Evolutionary conservation across 2,888 invertebrate genomes (phyloP), one percentile per base, ranked within the genome.

Genomic region (Hydrotaea cyrtoneurina): DNA sequence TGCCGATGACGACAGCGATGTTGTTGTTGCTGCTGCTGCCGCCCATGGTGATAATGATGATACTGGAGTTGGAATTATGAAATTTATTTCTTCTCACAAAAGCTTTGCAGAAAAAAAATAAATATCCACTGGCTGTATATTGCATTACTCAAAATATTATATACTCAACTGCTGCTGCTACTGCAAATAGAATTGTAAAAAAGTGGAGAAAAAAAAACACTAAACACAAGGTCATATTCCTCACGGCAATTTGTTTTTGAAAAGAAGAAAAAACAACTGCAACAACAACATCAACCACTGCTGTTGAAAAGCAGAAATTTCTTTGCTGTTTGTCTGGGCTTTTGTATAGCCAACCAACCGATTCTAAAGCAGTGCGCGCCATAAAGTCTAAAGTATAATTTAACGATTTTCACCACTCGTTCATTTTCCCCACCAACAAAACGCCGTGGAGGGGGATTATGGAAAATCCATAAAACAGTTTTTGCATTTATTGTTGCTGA

Each of bases 141-240:
- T 81, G 78, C 78, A 73, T 81, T 81, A 76, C 81, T 31, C 69
- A 69, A 74, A 78, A 74, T 66, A 77, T 69, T 69, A 73, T 53
- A 74, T 17, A 66, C 66, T 66, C 23, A 43, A 23, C 15, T 21
- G 23, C 43, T 15, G 62, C 62, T 62, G 43, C 31, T 23, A 13
- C 46, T 5, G 39, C 71, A 15, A 62, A 69, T 43, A 46, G 76
- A 64, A 66, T 5, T 79, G 36, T 73, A 64, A 43, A 69, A 69
- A 66, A 59, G 66, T 83, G 50, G 57, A 71, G 50, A 15, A 23
- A 23, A 66, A 31, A 26, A 59, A 59, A 23, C n/a, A 78, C 84
- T 78, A 78, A n/a, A 66, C 71, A 62, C 84, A 84, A 81, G 81
- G 81, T 81, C 84, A 76, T 84, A 72, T 81, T 76, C 73, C 84